Conservation (phyloP, 1,140 invertebrate genomes). For the Caerostris darwini region DNA sequence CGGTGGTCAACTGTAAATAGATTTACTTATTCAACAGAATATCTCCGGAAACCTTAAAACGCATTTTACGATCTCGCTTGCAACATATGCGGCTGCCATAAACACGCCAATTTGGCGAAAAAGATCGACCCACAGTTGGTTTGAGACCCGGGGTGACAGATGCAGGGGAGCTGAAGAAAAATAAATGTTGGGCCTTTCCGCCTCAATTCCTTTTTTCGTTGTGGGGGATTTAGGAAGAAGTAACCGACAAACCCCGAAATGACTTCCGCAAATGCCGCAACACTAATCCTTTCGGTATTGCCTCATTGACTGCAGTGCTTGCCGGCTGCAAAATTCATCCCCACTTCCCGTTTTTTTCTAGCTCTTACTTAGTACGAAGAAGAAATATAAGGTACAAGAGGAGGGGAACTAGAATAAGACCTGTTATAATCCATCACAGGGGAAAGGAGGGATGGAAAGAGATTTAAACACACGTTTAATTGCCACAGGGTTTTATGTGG, state of each 20-base stretch:
- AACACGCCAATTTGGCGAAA: background rate
- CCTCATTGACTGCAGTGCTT: background rate
- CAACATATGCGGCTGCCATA: background rate
- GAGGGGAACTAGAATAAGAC: background rate
- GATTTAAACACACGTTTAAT: no score
- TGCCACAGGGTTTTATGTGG: no score
- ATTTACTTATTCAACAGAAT: background rate
- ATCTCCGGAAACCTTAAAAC: background rate
- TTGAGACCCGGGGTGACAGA: background rate
- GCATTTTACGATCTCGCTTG: background rate
- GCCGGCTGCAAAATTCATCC: background rate
- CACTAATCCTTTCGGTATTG: constrained; percentile 6
- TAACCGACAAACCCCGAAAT: constrained; percentile 31
- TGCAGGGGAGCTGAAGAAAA: background rate
- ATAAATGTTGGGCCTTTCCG: background rate
- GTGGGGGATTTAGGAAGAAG: background rate
- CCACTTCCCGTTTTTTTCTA: background rate
- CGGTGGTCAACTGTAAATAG: background rate
- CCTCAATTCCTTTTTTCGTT: constrained; percentile 4
- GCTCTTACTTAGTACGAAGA: background rate
- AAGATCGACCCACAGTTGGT: background rate
- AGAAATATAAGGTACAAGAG: background rate
- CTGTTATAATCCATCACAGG: background rate
- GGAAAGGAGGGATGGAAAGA: no score
- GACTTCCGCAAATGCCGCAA: constrained; percentile 26